These are phyloP conservation scores for Lampris megalopsis DNA, from an alignment of 2,113 vertebrate species.

Conservation along the genomic window DNA sequence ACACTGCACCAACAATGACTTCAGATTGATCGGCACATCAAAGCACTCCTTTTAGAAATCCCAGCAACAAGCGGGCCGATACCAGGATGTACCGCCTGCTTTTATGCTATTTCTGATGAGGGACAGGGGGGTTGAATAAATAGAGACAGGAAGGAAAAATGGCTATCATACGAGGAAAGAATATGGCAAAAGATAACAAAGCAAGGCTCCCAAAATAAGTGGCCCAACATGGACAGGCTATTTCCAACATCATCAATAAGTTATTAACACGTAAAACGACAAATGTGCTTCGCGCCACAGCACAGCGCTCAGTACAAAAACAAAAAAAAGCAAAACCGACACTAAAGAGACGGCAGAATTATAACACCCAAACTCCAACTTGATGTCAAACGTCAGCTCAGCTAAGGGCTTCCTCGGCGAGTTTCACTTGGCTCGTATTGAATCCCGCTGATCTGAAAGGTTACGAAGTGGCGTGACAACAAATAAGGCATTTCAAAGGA, in stretches of 20 bases:
- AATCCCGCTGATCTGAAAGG: conserved; percentile 46
- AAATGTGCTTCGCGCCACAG: conserved; percentile 72
- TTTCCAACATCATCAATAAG: conserved; percentile 77
- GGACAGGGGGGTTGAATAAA: conserved; percentile 64
- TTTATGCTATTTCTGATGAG: conserved; percentile 60
- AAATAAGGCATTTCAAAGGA: conserved; percentile 79
- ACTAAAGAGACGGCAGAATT: conserved; percentile 35
- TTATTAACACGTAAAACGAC: conserved; percentile 75
- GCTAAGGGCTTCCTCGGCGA: conserved; percentile 28
- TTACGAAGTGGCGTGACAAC: conserved; percentile 57
- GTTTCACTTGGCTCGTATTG: conserved; percentile 29
- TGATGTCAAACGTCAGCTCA: conserved; percentile 40
- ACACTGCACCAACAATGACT: conserved; percentile 34
- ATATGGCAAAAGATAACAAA: conserved; percentile 57
- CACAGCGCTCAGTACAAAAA: conserved; percentile 60
- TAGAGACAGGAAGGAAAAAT: conserved; percentile 62
- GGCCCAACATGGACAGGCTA: conserved; percentile 27
- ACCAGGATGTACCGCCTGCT: conserved; percentile 57
- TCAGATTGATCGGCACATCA: conserved; percentile 44
- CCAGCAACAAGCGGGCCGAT: conserved; percentile 46
- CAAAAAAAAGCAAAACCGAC: conserved; percentile 62
- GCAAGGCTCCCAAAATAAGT: conserved; percentile 53
- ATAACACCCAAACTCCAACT: conserved; percentile 39
- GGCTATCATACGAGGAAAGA: conserved; percentile 40
- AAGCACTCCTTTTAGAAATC: conserved; percentile 60